Evolutionary conservation across 2,888 invertebrate genomes (phyloP).

Genomic region (Melinaea marsaeus): DNA sequence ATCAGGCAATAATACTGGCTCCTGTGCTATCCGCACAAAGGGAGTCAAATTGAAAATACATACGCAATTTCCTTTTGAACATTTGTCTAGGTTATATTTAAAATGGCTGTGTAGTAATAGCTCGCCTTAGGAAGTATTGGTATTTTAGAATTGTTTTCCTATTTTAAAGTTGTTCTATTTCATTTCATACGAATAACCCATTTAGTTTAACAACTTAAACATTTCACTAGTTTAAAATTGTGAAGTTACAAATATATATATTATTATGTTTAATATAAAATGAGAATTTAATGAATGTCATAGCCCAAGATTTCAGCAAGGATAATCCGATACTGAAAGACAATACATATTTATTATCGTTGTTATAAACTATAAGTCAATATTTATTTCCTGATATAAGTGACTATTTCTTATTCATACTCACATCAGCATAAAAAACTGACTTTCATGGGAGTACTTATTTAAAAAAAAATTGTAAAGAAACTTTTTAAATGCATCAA

Average conservation of each 20-base stretch:
- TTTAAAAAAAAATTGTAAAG: background rate
- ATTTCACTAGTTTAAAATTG: no score
- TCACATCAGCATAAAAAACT: background rate
- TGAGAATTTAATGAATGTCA: no score
- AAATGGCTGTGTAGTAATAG: constrained; percentile 11
- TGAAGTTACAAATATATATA: no score
- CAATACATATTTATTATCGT: no score
- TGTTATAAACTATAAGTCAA: no score
- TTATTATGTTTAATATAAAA: no score
- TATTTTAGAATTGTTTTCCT: constrained; percentile 8
- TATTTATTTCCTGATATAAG: no score
- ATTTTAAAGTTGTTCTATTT: constrained; percentile 6
- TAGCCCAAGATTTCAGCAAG: no score
- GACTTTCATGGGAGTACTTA: background rate
- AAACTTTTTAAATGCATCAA: constrained; percentile 1
- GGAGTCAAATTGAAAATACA: constrained; percentile 29
- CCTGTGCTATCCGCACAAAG: constrained; percentile 22
- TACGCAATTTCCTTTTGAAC: constrained; percentile 31
- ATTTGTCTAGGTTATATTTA: constrained; percentile 29
- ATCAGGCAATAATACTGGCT: constrained; percentile 23
- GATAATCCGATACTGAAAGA: no score
- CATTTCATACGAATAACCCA: background rate
- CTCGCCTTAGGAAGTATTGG: constrained; percentile 6
- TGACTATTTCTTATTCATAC: no score
- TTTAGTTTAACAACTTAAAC: no score